Base-by-base conservation (phyloP, 2,888 invertebrate genomes). In the Eledona agricola region DNA sequence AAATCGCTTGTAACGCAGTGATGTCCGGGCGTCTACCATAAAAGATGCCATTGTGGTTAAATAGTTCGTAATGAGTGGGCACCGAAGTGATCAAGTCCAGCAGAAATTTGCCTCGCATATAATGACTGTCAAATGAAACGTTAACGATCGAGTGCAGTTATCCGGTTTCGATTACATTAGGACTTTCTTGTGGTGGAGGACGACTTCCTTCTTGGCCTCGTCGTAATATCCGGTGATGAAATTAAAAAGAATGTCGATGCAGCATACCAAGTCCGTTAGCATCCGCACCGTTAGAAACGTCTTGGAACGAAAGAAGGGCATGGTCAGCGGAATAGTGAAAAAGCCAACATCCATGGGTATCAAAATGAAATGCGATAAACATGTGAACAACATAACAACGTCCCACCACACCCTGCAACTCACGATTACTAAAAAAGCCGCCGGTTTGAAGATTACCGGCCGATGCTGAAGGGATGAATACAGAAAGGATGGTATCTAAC, bases 71-170 rank as follows among this genome's bases (percentile, higher is more conserved):
- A 34, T 59, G 59, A 2, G 55, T 62, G 1, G 59, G 59, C 11
- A 76, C 15, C 0, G 74, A 72, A 1, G 73, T 71, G 15, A 74
- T 9, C 10, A 76, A 47, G 50, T 76, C 76, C 4, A 72, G 31
- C n/a, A 72, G 4, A 55, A 77, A 76, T 34, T 59, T 67, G 29
- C 68, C 62, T 51, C 49, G 64, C 4, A 64, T 19, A 38, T 77
- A 77, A 62, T 72, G 65, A 35, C 77, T 76, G 49, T 12, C 49
- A 38, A 15, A 2, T 10, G 7, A 25, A 13, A 37, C n/a, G n/a
- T n/a, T n/a, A n/a, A n/a, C n/a, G 20, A 9, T 34, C 10, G 11
- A 2, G 16, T 9, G 20, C 13, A 38, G 5, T 34, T 19, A 20
- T 10, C 9, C 7, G n/a, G n/a, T n/a, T n/a, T n/a, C n/a, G n/a